phyloP scores from a whole-genome alignment of 2,797 vertebrate species.

The Pipistrellus nathusii region DNA sequence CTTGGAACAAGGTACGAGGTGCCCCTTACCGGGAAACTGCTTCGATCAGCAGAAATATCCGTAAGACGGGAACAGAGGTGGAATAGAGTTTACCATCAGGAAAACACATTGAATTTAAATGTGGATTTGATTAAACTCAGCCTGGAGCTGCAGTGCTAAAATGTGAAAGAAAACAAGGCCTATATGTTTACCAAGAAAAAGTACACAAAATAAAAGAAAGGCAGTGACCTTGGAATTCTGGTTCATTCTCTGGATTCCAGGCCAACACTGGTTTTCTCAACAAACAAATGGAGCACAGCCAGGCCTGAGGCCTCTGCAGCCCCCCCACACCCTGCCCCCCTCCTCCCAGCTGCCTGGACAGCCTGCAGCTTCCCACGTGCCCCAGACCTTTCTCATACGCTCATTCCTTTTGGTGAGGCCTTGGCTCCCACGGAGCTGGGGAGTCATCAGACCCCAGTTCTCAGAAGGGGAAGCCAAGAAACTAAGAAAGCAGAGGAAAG shows the following conservation, averaged over 20 bases:
- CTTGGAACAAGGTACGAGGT: not conserved
- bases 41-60: not conserved
- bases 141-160: not conserved
- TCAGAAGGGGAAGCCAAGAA: not conserved
- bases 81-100: not conserved
- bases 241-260: not conserved
- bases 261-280: not conserved
- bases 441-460: not conserved
- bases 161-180: not conserved
- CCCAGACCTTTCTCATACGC: not conserved
- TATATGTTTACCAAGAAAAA: not conserved
- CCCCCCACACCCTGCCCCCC: no score
- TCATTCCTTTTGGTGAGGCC: not conserved
- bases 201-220: not conserved
- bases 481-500: not conserved
- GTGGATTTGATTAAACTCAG: not conserved
- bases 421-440: accelerated
- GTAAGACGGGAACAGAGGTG: accelerated
- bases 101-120: not conserved
- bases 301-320: not conserved
- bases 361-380: not conserved
- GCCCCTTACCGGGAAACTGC: not conserved
- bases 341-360: not conserved
- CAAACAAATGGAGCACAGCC: accelerated
- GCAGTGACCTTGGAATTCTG: not conserved